phyloP scores from a whole-genome alignment of 2,888 invertebrate genomes.

The Pediacus dermestoides region DNA sequence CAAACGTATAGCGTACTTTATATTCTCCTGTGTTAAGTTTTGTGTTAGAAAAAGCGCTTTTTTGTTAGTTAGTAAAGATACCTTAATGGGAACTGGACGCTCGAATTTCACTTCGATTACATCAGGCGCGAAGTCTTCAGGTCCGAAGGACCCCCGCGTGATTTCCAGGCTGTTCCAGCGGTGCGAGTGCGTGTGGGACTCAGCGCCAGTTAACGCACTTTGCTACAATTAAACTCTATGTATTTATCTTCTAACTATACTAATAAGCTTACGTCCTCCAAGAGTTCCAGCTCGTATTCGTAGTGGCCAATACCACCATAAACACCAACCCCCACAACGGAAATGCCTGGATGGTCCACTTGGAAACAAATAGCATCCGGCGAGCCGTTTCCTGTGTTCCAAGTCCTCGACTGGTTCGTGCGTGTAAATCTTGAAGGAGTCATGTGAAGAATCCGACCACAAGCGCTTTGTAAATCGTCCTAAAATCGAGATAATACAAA shows the following conservation, averaged over 20 bases:
- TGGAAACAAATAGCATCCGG: constrained; percentile 95
- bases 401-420: constrained; percentile 83
- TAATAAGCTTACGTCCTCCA: constrained; percentile 77
- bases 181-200: constrained; percentile 62
- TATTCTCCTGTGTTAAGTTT: constrained; percentile 67
- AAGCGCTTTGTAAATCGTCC: constrained; percentile 69
- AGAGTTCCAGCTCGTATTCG: constrained; percentile 85
- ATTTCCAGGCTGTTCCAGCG: constrained; percentile 88
- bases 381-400: constrained; percentile 97
- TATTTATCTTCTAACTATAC: constrained; percentile 10
- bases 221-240: no score
- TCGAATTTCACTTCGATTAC: constrained; percentile 89
- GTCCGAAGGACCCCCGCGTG: constrained; percentile 77
- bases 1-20: constrained; percentile 83
- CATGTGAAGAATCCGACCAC: constrained; percentile 74
- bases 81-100: constrained; percentile 79
- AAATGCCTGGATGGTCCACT: constrained; percentile 85
- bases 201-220: constrained; percentile 51
- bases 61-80: constrained; percentile 39
- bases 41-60: constrained; percentile 3
- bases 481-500: constrained; percentile 27
- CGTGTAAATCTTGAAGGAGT: constrained; percentile 90
- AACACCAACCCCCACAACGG: constrained; percentile 84
- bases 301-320: constrained; percentile 87
- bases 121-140: constrained; percentile 83